Evolutionary conservation across 2,797 vertebrate genomes (phyloP), one percentile per base, ranked within the genome.

Genomic region (Paguma larvata): DNA sequence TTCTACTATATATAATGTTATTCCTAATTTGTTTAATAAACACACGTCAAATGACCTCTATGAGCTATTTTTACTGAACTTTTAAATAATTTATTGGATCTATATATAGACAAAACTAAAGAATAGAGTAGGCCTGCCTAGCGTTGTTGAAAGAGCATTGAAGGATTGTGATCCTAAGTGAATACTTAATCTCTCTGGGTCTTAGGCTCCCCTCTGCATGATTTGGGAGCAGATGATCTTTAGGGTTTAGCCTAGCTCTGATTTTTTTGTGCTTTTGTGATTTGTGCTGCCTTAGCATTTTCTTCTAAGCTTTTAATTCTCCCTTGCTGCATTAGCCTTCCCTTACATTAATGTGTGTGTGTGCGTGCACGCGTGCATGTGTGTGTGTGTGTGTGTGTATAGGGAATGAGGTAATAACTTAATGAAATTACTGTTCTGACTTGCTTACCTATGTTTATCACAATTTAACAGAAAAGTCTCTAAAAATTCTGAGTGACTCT

Each of bases 21-120:
- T 90, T 91, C 21, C n/a, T 77, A 63, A 72, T 87, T 75, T 95
- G 62, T 78, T 77, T 86, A 82, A 68, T 90, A 90, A 89, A 89
- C 16, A 80, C 5, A 59, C 41, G 19, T 93, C 21, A 46, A 73
- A 80, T 73, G 65, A 68, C 27, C 8, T 85, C 56, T 67, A 11
- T 89, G 65, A 89, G 18, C 8, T 85, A 89, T 96, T 53, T 92
- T 84, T 38, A 79, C 38, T 96, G 73, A 67, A 10, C 18, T 80
- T 85, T 59, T 93, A 93, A 93, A 80, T 95, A 75, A 67, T 75
- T 82, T 65, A 80, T 92, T 92, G 2, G 9, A 13, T 63, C 7
- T 85, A 41, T 80, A 5, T 84, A 38, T 88, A 72, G 63, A 91
- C 19, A 78, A 88, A 91, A 84, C 88, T 85, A 41, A 91, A 59